phyloP scores from a whole-genome alignment of 1,140 invertebrate species.

The Sogatella furcifera region DNA sequence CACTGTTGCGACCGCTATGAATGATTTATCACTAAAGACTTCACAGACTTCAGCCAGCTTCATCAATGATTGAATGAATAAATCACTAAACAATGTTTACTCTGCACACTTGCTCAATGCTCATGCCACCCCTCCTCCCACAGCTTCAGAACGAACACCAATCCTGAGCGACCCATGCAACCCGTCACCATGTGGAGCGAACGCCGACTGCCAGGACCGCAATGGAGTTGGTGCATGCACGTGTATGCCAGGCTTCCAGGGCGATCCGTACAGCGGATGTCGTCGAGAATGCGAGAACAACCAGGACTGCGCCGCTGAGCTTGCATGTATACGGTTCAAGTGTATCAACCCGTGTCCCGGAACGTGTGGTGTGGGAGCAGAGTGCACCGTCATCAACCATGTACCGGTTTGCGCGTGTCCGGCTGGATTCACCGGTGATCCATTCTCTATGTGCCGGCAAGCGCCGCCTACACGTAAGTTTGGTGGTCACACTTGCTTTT shows the following conservation, averaged over 20 bases:
- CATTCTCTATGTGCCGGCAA: slow-evolving; percentile 38
- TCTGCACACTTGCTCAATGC: too few relatives aligned
- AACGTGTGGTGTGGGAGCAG: slow-evolving; percentile 41
- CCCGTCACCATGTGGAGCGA: slow-evolving; percentile 35
- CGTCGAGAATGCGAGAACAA: slow-evolving; percentile 33
- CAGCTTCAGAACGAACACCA: slow-evolving; percentile 28
- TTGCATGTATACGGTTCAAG: slow-evolving; percentile 39
- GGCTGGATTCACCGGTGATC: slow-evolving; percentile 44
- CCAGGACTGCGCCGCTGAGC: slow-evolving; percentile 38
- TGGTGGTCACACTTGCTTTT: not conserved
- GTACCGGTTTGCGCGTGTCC: slow-evolving; percentile 40
- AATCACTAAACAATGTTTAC: too few relatives aligned
- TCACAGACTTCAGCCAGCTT: too few relatives aligned
- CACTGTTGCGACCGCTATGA: too few relatives aligned
- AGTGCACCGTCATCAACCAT: slow-evolving; percentile 41
- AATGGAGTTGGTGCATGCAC: slow-evolving; percentile 33
- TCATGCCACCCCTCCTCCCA: not conserved
- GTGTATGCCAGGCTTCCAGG: slow-evolving; percentile 36
- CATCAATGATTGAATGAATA: too few relatives aligned
- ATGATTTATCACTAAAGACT: too few relatives aligned
- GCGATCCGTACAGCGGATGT: slow-evolving; percentile 37
- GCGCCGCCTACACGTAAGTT: slow-evolving; percentile 31
- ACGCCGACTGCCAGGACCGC: slow-evolving; percentile 33
- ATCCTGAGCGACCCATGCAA: slow-evolving; percentile 27
- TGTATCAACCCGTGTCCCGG: slow-evolving; percentile 43